Conservation (phyloP, 2,113 vertebrate genomes). For the Apteryx owenii region DNA sequence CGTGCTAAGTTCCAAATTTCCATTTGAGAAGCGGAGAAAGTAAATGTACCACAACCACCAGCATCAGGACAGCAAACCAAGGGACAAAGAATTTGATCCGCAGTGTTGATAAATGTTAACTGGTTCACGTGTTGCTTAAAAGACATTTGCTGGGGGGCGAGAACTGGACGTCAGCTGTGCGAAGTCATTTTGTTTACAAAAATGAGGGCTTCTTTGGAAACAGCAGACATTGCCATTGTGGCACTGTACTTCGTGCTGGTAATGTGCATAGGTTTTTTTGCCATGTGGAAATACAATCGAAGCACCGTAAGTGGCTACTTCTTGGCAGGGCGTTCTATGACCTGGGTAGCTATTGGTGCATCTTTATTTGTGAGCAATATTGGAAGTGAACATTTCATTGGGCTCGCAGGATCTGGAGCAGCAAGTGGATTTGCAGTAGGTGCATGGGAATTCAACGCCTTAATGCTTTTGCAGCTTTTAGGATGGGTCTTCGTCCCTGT, state of each 20-base stretch:
- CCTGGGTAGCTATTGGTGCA: conserved; percentile 93
- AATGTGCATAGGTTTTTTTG: conserved; percentile 92
- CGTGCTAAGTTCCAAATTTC: conserved; percentile 84
- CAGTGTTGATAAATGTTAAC: conserved; percentile 79
- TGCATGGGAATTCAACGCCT: conserved; percentile 98
- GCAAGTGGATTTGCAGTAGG: conserved; percentile 97
- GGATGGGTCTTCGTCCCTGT: conserved; percentile 99
- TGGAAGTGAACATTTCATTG: conserved; percentile 99
- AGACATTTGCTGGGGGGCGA: conserved; percentile 78
- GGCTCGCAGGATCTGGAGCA: conserved; percentile 96
- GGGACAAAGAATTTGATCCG: conserved; percentile 87
- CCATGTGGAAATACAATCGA: conserved; percentile 97
- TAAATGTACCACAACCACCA: conserved; percentile 86
- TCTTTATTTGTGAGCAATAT: conserved; percentile 99
- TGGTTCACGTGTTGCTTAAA: conserved; percentile 76
- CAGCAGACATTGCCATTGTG: conserved; percentile 94
- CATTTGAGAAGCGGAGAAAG: conserved; percentile 85
- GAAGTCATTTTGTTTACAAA: conserved; percentile 72
- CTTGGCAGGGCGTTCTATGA: conserved; percentile 97
- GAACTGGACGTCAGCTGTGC: conserved; percentile 69
- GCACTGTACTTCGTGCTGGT: conserved; percentile 96
- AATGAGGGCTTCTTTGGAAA: conserved; percentile 90
- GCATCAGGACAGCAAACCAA: conserved; percentile 95
- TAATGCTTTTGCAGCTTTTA: conserved; percentile 95
- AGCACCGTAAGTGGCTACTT: conserved; percentile 98